These are phyloP conservation scores for Pachydiplax longipennis DNA, from an alignment of 2,888 invertebrate species.

Conservation along the genomic window DNA sequence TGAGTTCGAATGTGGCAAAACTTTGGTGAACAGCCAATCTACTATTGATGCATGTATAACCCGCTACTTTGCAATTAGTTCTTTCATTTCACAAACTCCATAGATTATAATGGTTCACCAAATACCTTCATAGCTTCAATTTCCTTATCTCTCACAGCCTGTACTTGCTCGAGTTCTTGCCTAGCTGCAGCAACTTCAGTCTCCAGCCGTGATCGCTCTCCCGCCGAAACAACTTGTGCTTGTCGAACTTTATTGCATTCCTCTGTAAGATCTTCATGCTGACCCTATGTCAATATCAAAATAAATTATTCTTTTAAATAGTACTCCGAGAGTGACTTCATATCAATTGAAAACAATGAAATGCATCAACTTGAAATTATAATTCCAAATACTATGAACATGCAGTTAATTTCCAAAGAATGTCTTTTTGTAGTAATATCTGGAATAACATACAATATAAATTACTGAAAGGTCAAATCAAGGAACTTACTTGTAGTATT, in stretches of 20 bases:
- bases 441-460: neutral
- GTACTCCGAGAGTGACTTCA: neutral
- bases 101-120: too few relatives aligned
- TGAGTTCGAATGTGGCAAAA: too few relatives aligned
- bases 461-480: neutral
- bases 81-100: too few relatives aligned
- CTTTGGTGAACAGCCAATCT: too few relatives aligned
- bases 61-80: too few relatives aligned
- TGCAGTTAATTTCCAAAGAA: too few relatives aligned
- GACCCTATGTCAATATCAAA: constrained; percentile 58
- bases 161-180: constrained; percentile 61
- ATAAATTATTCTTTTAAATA: neutral
- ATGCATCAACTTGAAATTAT: too few relatives aligned
- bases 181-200: constrained; percentile 61
- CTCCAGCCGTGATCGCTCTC: constrained; percentile 62
- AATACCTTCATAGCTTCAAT: constrained; percentile 61
- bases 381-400: neutral
- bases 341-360: too few relatives aligned
- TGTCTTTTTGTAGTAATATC: neutral
- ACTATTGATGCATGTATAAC: too few relatives aligned
- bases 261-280: constrained; percentile 64
- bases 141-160: constrained; percentile 57
- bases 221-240: constrained; percentile 57
- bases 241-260: constrained; percentile 62
- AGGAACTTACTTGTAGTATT: constrained; percentile 58